A percentile compares a stretch with the other conserved stretches of the same genome.
Evolutionary conservation across 2,113 vertebrate species (phyloP).

Genomic region (Neodon shergylaensis): DNA sequence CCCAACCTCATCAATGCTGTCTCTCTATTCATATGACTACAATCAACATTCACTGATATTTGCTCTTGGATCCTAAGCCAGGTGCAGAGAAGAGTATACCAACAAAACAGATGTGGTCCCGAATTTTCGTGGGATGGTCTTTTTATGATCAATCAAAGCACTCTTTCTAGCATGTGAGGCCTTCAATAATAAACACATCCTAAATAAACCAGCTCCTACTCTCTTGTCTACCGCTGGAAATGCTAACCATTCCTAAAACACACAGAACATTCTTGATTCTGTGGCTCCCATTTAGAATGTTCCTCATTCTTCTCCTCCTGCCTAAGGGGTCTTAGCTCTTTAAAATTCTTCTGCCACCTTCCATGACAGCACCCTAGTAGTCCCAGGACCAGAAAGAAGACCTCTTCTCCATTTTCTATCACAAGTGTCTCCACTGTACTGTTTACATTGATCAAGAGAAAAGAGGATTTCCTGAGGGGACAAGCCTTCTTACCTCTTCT

Average conservation of each 20-base stretch:
- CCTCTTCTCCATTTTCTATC: background rate
- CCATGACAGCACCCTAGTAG: background rate
- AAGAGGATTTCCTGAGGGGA: background rate
- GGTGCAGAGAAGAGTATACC: background rate
- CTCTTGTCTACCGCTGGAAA: background rate
- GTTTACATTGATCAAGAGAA: background rate
- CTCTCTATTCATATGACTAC: constrained; percentile 9
- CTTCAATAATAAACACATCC: background rate
- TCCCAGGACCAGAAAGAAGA: background rate
- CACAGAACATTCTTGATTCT: background rate
- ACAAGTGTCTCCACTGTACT: background rate
- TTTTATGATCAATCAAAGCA: background rate
- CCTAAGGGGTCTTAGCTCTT: background rate
- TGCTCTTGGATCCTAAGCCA: background rate
- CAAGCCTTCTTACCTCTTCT: background rate
- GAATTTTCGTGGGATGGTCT: background rate
- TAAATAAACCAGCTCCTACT: background rate
- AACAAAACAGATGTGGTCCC: background rate
- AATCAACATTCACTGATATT: background rate
- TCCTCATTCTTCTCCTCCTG: background rate
- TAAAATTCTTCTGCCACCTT: background rate
- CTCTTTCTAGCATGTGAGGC: background rate
- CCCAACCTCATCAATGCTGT: background rate
- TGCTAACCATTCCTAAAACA: background rate
- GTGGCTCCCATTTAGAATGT: background rate